These are phyloP conservation scores for Maccullochella peelii DNA, from an alignment of 2,113 vertebrate species.

Conservation along the genomic window DNA sequence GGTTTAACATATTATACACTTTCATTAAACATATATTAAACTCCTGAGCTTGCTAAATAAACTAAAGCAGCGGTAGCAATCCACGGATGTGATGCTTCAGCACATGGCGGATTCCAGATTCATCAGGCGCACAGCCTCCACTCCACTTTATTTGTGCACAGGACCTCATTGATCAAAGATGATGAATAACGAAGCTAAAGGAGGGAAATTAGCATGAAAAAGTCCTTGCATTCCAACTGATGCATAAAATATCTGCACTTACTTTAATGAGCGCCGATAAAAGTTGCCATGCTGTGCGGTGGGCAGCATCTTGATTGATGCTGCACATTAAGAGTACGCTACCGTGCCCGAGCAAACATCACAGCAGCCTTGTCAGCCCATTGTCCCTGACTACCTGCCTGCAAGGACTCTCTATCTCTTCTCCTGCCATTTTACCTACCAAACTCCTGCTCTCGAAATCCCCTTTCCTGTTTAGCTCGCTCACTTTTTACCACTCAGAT, in stretches of 20 bases:
- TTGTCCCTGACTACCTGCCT: slow-evolving; percentile 50
- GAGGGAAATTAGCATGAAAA: slow-evolving; percentile 79
- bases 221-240: slow-evolving; percentile 73
- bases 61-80: slow-evolving; percentile 25
- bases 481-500: slow-evolving; percentile 33
- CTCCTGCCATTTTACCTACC: slow-evolving; percentile 49
- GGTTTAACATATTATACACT: slow-evolving; percentile 20
- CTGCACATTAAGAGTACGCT: slow-evolving; percentile 60
- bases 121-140: slow-evolving; percentile 29
- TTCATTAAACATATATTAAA: slow-evolving; percentile 54
- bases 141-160: slow-evolving; percentile 55
- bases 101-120: slow-evolving; percentile 51
- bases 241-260: slow-evolving; percentile 81
- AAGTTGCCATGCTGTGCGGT: slow-evolving; percentile 56
- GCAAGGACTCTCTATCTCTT: slow-evolving; percentile 41
- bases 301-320: slow-evolving; percentile 77
- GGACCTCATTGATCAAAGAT: slow-evolving; percentile 71
- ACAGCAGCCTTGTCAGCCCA: slow-evolving; percentile 55
- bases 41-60: slow-evolving; percentile 61
- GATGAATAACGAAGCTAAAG: slow-evolving; percentile 76
- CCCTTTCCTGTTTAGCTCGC: slow-evolving; percentile 16
- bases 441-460: slow-evolving; percentile 30
- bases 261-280: slow-evolving; percentile 80
- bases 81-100: slow-evolving; percentile 58
- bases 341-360: slow-evolving; percentile 64